Conservation (phyloP, 2,888 invertebrate genomes). For the Papilio gigon region DNA sequence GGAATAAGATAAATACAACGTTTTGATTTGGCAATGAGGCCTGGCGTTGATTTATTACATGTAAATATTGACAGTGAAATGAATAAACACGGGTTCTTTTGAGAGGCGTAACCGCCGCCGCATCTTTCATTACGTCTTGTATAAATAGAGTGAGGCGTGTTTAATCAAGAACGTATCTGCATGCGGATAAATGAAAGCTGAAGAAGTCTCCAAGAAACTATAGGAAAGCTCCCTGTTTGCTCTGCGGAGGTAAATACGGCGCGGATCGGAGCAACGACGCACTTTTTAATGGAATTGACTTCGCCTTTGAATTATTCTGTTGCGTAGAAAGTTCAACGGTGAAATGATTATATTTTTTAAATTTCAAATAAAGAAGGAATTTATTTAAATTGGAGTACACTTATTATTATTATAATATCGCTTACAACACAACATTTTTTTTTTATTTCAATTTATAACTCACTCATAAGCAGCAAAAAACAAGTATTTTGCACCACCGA, state of each 20-base stretch:
- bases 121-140: constrained; percentile 75
- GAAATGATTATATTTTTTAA: not conserved
- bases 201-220: constrained; percentile 79
- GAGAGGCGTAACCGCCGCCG: constrained; percentile 63
- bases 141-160: constrained; percentile 70
- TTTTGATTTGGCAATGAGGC: constrained; percentile 45
- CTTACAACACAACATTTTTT: too few species aligned
- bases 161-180: constrained; percentile 76
- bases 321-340: not conserved
- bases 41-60: constrained; percentile 71
- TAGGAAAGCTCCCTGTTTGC: constrained; percentile 63
- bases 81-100: constrained; percentile 80
- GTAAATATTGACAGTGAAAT: constrained; percentile 77
- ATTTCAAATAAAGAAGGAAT: too few species aligned
- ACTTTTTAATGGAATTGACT: constrained; percentile 47
- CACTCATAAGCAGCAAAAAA: too few species aligned
- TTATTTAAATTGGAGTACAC: too few species aligned
- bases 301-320: constrained; percentile 1
- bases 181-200: constrained; percentile 72
- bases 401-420: too few species aligned
- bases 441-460: too few species aligned
- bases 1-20: constrained; percentile 9
- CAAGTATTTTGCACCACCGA: too few species aligned
- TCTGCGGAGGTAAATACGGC: constrained; percentile 61
- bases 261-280: constrained; percentile 43